These are phyloP conservation scores for Rhagonycha fulva DNA, from an alignment of 2,888 invertebrate species.

Conservation along the genomic window DNA sequence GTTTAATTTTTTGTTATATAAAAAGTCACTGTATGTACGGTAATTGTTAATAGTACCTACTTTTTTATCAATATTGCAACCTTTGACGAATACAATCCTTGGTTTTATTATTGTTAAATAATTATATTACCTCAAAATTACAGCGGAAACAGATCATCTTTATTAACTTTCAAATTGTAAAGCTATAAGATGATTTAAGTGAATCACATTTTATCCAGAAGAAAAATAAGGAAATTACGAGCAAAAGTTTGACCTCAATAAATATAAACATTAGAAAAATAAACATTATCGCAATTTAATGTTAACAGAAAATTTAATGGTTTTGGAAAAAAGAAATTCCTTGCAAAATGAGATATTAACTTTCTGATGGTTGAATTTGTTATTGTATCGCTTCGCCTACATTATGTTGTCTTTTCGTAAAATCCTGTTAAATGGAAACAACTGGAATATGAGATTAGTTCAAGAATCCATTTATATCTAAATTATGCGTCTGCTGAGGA, in stretches of 20 bases:
- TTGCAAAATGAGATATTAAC: neutral
- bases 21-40: no score
- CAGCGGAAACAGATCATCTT: no score
- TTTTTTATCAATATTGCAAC: no score
- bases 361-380: constrained; percentile 9
- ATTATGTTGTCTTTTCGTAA: constrained; percentile 15
- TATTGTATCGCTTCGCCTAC: constrained; percentile 10
- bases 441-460: constrained; percentile 13
- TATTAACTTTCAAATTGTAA: no score
- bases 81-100: neutral
- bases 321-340: neutral
- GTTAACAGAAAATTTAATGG: neutral
- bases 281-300: neutral
- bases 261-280: neutral
- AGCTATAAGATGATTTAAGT: neutral
- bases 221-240: neutral
- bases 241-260: neutral
- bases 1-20: no score
- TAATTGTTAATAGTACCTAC: no score
- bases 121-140: neutral
- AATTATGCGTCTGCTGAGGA: constrained; percentile 19
- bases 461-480: constrained; percentile 21
- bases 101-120: neutral
- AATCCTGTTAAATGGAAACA: constrained; percentile 9
- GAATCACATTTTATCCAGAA: neutral